Evolutionary conservation across 2,888 invertebrate genomes (phyloP), one percentile per base, ranked within the genome.

Genomic region (Taphrorychus bicolor): DNA sequence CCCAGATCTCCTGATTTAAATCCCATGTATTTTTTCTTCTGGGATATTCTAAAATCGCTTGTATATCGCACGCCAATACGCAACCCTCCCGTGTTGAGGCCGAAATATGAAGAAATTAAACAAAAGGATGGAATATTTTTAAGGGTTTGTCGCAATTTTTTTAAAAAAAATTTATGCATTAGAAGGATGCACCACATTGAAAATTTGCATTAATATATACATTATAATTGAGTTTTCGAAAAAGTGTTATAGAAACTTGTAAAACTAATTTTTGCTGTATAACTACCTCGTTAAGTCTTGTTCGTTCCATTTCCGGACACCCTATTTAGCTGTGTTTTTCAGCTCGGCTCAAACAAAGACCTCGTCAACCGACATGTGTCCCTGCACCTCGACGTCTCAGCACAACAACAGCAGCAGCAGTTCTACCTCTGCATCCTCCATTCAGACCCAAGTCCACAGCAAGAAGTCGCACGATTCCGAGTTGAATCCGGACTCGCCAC

Each of bases 381-480:
- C 71, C 5, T 75, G 75, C 49, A 69, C 70, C 5, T 73, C 73
- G 1, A 73, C 73, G 57, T 49, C 69, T 11, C 61, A 58, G 22
- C 54, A 24, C 5, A 65, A 52, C 40, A 57, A 52, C 45, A 59
- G 51, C 45, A 71, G 60, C 57, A 70, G 66, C 53, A 65, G 59
- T 53, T 70, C 72, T n/a, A 72, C 72, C 3, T 71, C 71, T 7
- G 65, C 67, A 3, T 70, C 70, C 0, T 69, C 66, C 7, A 67
- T 70, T 49, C 71, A 70, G 51, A 72, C 69, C 11, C 64, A 73
- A 65, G 71, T 65, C 1, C 57, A 60, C 23, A 72, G 74, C 23
- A 74, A 74, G 53, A 74, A 73, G 59, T 72, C 73, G 0, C 66
- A 67, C 24, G 71, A 70, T 32, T 66, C 66, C 63, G 72, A 71